Evolutionary conservation across 2,113 vertebrate species (phyloP), one percentile per base, ranked within the genome.

Genomic region (Cathartes aura): DNA sequence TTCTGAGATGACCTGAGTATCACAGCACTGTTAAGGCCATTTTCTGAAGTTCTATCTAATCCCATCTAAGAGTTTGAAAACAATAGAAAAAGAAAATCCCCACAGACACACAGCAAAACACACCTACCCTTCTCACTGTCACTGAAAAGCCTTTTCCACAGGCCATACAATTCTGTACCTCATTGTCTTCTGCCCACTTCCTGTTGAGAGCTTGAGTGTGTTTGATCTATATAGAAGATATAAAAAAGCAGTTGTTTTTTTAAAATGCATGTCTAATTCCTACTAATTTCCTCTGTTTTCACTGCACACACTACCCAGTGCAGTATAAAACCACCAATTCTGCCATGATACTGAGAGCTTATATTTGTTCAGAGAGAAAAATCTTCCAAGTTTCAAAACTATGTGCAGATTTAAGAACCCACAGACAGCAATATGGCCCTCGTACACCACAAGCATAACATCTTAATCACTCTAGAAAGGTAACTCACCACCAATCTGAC

Each of bases 101-200:
- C 30, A 56, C 7, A 91, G 55, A 73, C 23, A 74, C 24, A 64
- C 12, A 74, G 22, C n/a, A 82, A 79, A 87, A 73, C 29, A 96
- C 53, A 92, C 97, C 96, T 97, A 99, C 99, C 99, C 98, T 99
- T 97, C 99, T 98, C 95, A 99, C 97, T 36, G 99, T 99, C 89
- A 99, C 99, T 0, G 99, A 99, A 90, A 99, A 99, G 64, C 98
- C 98, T 97, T 99, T 99, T 82, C 99, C 99, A 97, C 99, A 99
- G 76, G 99, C 95, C 99, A 99, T 99, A 83, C 99, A 99, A 96
- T 99, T 99, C 97, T 99, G 99, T 42, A 99, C 99, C 60, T 99
- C 99, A 3, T 99, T 98, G 95, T 99, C 99, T 95, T 99, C 99
- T 6, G 99, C 98, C 99, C 99, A 99, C 92, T 99, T 99, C 93